phyloP scores from a whole-genome alignment of 2,113 vertebrate genomes.

The Campylomormyrus numenius region DNA sequence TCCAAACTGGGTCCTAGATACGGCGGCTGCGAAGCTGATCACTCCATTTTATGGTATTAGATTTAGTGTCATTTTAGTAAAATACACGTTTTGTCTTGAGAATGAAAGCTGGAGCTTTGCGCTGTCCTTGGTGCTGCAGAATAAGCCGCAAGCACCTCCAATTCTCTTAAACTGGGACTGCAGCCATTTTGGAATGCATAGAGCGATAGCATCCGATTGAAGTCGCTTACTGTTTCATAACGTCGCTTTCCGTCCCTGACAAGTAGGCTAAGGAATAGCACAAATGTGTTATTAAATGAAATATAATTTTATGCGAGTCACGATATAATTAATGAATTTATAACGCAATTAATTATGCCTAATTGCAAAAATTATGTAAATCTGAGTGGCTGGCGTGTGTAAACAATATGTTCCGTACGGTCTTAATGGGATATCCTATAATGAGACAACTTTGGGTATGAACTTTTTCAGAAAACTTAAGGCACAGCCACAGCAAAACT shows the following conservation, averaged over 20 bases:
- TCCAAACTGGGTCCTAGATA: neutral
- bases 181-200: neutral
- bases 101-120: slow-evolving; percentile 11
- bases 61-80: neutral
- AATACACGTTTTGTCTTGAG: neutral
- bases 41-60: neutral
- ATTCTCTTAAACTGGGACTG: neutral
- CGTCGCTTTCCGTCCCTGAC: neutral
- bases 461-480: neutral
- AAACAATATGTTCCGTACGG: neutral
- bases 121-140: slow-evolving; percentile 66
- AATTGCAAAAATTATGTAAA: neutral
- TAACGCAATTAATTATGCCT: neutral
- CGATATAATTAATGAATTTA: neutral
- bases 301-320: neutral
- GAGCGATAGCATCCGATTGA: neutral
- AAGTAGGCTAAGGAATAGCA: neutral
- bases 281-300: neutral
- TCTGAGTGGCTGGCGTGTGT: neutral
- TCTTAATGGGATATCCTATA: neutral
- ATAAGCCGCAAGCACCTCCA: neutral
- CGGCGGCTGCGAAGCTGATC: neutral
- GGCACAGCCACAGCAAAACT: neutral
- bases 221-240: neutral
- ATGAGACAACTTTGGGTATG: neutral